Conservation (phyloP, 2,113 vertebrate species). For the Pleuronectes platessa region DNA sequence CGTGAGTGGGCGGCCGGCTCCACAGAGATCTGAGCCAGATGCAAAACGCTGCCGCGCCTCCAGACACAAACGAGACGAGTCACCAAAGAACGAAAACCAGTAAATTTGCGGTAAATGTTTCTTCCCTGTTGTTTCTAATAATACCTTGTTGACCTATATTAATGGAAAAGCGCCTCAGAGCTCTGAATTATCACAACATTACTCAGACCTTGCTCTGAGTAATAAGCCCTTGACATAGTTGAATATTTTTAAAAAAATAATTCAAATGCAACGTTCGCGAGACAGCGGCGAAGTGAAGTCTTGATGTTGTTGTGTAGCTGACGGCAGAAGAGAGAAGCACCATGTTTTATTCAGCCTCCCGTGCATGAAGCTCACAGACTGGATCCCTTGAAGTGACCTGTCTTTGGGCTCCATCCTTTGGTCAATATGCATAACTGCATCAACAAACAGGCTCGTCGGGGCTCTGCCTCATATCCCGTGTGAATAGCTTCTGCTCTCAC, state of each 20-base stretch:
- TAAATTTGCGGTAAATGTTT: constrained; percentile 17
- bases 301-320: constrained; percentile 64
- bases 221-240: constrained; percentile 33
- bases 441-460: constrained; percentile 1
- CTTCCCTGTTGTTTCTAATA: constrained; percentile 46
- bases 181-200: constrained; percentile 38
- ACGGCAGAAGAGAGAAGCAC: constrained; percentile 54
- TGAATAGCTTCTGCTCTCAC: constrained; percentile 26
- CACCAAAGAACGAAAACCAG: constrained; percentile 18
- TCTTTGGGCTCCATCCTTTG: constrained; percentile 80
- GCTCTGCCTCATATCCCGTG: background rate
- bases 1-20: constrained; percentile 40
- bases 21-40: constrained; percentile 35
- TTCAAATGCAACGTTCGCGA: constrained; percentile 32
- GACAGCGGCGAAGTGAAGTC: constrained; percentile 52
- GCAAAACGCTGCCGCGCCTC: constrained; percentile 49
- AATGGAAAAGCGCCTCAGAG: constrained; percentile 36
- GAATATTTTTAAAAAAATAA: constrained; percentile 16
- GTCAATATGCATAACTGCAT: constrained; percentile 70
- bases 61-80: constrained; percentile 50
- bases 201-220: constrained; percentile 32
- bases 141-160: constrained; percentile 50
- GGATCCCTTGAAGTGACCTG: constrained; percentile 61
- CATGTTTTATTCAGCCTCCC: constrained; percentile 72
- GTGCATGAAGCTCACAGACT: constrained; percentile 35